These are phyloP conservation scores for Nasua narica DNA, from an alignment of 2,797 vertebrate genomes.

Conservation along the genomic window DNA sequence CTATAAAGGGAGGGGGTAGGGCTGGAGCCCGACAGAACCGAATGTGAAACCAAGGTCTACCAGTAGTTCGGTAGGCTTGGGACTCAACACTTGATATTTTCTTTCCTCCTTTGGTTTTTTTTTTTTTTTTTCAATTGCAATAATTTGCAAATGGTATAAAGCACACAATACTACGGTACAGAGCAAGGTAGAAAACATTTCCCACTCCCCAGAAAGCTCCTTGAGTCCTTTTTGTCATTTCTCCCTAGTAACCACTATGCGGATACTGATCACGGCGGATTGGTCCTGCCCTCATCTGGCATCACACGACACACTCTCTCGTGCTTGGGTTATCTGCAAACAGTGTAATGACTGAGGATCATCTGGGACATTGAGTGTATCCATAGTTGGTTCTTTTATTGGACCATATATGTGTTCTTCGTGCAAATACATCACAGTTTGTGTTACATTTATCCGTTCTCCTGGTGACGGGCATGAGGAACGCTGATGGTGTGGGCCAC, in stretches of 20 bases:
- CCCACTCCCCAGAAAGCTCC: background rate
- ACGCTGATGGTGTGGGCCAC: background rate
- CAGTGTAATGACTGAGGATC: background rate
- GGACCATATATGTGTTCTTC: background rate
- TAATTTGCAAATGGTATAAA: background rate
- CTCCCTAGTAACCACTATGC: background rate
- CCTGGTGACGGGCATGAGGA: background rate
- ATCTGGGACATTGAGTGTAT: accelerated
- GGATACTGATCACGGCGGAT: background rate
- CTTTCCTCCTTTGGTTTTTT: background rate
- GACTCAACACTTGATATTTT: background rate
- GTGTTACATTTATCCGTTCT: background rate
- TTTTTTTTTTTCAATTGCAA: background rate
- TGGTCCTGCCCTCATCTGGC: background rate
- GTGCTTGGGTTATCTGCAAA: background rate
- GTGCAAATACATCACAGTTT: background rate
- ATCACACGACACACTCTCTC: background rate
- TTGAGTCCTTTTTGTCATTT: background rate
- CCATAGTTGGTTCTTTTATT: background rate
- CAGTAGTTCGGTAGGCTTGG: background rate
- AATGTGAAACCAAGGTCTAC: background rate
- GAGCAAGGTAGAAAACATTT: background rate
- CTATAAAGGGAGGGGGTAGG: background rate
- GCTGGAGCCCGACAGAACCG: background rate
- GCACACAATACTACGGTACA: background rate